These are phyloP conservation scores for Drosophila mojavensis DNA, from an alignment of 1,140 invertebrate species.

Conservation along the genomic window DNA sequence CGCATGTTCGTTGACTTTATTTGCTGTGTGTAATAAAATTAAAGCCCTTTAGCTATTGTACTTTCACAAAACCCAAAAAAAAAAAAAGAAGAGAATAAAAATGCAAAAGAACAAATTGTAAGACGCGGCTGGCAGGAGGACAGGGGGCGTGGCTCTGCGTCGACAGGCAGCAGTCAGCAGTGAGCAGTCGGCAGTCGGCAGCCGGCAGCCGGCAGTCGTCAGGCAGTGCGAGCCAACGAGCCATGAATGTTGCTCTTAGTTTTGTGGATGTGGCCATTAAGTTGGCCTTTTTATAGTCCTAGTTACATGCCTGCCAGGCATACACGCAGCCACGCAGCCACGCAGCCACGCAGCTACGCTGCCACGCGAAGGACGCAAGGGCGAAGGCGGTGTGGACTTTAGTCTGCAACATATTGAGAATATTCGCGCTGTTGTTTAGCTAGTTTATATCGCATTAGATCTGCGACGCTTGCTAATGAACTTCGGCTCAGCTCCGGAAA, in stretches of 20 bases:
- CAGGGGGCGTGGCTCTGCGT: too few species aligned
- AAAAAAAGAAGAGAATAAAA: conserved; percentile 11
- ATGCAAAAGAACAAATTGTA: conserved; percentile 69
- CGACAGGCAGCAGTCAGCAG: neutral
- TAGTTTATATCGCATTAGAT: conserved; percentile 19
- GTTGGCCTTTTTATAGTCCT: conserved; percentile 73
- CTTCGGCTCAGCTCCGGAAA: neutral
- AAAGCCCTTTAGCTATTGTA: conserved; percentile 82
- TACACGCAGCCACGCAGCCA: neutral
- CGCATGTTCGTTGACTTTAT: conserved; percentile 81
- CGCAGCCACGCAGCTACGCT: neutral
- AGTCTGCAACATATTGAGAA: conserved; percentile 9
- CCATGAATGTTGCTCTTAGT: conserved; percentile 79
- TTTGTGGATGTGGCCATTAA: conserved; percentile 73
- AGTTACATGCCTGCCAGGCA: conserved; percentile 44
- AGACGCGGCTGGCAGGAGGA: neutral
- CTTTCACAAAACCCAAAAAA: conserved; percentile 46
- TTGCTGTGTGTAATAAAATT: conserved; percentile 82
- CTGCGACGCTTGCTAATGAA: conserved; percentile 10
- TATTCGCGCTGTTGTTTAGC: conserved; percentile 14
- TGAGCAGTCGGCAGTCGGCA: neutral
- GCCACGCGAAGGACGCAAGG: neutral
- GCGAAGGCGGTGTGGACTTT: neutral
- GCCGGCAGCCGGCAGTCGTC: neutral
- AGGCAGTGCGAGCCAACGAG: conserved; percentile 59